Base-by-base conservation (phyloP, 2,888 invertebrate genomes). In the Oscheius sp. region DNA sequence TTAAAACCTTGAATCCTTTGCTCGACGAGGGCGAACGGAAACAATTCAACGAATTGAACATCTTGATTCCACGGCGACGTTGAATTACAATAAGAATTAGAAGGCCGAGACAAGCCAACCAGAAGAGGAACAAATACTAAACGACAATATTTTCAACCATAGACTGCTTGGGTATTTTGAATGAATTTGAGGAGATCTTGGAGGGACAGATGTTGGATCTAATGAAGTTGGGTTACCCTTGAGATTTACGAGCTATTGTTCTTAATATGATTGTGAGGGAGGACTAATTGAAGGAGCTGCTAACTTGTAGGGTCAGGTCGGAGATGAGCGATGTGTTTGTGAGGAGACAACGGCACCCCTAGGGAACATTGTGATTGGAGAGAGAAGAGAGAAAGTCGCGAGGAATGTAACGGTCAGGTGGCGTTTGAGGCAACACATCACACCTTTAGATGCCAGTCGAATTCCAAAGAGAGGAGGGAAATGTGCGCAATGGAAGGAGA, bases 391-490 rank as follows among this genome's bases (percentile, higher is more conserved):
- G 27, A 23, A 42, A 34, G 45, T 45, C 45, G 23, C 42, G 45
- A 45, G 57, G 57, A 31, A 39, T 61, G 61, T 61, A 61, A 61
- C 55, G 29, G 61, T 61, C 61, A 61, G 61, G 61, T 61, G 61
- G 61, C 61, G 45, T 29, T 29, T 42, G 45, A 27, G 61, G 61
- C 61, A 61, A 61, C 61, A 48, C 48, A 55, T 55, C 55, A 37
- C 55, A 55, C 55, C 55, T 55, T 42, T 42, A 42, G 42, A 42
- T 42, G 15, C 42, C 42, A 42, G 20, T 42, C 42, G 20, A 42
- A 20, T 17, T n/a, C n/a, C n/a, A n/a, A n/a, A n/a, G n/a, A n/a
- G n/a, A 25, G 48, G 3, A 27, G 46, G 5, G 46, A 17, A 37
- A 37, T 10, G 37, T 8, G 42, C 20, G 42, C n/a, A 20, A 42